A percentile compares a stretch with the other conserved stretches of the same genome.
Conservation (phyloP, 2,797 vertebrate genomes). For the Masticophis lateralis region DNA sequence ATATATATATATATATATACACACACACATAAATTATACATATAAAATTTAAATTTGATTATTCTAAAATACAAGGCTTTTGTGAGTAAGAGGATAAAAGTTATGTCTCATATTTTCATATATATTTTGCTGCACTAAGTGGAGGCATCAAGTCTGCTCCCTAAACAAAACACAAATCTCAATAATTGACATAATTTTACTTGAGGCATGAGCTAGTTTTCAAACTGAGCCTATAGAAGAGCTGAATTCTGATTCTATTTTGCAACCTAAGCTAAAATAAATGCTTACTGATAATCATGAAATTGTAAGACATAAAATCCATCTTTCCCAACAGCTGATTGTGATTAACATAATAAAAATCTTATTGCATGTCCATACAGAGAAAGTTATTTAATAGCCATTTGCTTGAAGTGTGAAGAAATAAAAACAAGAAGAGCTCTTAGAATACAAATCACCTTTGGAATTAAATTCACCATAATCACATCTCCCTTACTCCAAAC, state of each 20-base stretch:
- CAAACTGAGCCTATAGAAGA: background rate
- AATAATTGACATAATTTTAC: background rate
- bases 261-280: background rate
- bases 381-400: background rate
- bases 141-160: background rate
- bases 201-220: background rate
- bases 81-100: background rate
- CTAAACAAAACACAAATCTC: background rate
- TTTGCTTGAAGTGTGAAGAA: background rate
- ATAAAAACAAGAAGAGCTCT: background rate
- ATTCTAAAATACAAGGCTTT: background rate
- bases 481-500: background rate
- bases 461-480: background rate
- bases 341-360: background rate
- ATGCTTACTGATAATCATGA: background rate
- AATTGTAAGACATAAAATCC: background rate
- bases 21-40: background rate
- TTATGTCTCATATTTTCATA: background rate
- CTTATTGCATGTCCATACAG: background rate
- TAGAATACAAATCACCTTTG: background rate
- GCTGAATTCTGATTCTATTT: background rate
- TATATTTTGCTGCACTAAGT: background rate
- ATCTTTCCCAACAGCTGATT: background rate
- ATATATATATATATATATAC: background rate
- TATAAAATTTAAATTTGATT: background rate